A percentile compares a stretch with the other conserved stretches of the same genome.
Conservation (phyloP, 2,888 invertebrate species). For the Alloplasta piceator region DNA sequence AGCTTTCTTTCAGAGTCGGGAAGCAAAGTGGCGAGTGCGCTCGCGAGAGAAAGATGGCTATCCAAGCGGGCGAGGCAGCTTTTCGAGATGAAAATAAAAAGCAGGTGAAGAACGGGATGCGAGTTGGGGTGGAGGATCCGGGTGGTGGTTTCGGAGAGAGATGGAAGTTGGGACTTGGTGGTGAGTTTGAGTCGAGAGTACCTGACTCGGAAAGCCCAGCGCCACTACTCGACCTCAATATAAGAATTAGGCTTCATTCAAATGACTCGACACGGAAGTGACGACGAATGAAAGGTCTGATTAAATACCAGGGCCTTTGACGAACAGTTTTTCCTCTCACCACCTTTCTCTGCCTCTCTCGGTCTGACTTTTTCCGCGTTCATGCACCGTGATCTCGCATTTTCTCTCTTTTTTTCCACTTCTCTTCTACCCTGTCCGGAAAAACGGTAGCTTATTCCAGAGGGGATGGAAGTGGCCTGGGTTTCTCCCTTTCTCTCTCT, state of each 20-base stretch:
- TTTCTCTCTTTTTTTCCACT: constrained; percentile 20
- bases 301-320: constrained; percentile 71
- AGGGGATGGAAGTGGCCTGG: constrained; percentile 31
- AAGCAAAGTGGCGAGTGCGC: constrained; percentile 34
- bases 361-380: constrained; percentile 52
- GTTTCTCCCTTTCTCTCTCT: too few relatives aligned
- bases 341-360: constrained; percentile 31
- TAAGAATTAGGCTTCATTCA: constrained; percentile 71
- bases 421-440: constrained; percentile 29
- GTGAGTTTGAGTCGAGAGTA: not conserved
- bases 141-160: constrained; percentile 11
- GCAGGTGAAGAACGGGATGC: constrained; percentile 35
- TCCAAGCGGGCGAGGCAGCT: constrained; percentile 38
- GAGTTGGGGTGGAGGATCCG: constrained; percentile 1
- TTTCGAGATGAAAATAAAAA: constrained; percentile 55
- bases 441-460: constrained; percentile 56
- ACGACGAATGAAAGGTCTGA: constrained; percentile 67
- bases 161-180: constrained; percentile 24
- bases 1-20: constrained; percentile 37
- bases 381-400: constrained; percentile 25
- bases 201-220: constrained; percentile 23
- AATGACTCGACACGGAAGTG: constrained; percentile 63
- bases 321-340: constrained; percentile 35
- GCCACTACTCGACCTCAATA: constrained; percentile 67
- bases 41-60: constrained; percentile 23